phyloP scores from a whole-genome alignment of 2,113 vertebrate species.

The Melozone crissalis region DNA sequence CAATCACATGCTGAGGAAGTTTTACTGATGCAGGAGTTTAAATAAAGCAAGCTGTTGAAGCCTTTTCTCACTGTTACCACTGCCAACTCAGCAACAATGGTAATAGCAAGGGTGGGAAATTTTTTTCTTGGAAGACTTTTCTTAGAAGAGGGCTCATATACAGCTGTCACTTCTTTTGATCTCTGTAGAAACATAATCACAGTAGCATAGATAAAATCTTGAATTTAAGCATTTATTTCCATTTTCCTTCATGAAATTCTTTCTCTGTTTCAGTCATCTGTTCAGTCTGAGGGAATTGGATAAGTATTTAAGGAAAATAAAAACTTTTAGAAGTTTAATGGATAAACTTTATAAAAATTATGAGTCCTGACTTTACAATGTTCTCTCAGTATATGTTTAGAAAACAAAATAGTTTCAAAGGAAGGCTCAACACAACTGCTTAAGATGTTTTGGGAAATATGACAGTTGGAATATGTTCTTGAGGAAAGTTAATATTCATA shows the following conservation, averaged over 20 bases:
- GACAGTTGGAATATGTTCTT: not conserved
- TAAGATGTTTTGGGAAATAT: not conserved
- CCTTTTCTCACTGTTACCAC: not conserved
- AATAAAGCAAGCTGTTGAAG: slow-evolving; percentile 40
- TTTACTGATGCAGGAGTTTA: slow-evolving; percentile 40
- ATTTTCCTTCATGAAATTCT: not conserved
- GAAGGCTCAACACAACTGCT: not conserved
- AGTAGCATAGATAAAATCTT: slow-evolving; percentile 24
- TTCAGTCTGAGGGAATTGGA: not conserved
- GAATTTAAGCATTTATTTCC: not conserved
- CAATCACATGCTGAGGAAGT: slow-evolving; percentile 35
- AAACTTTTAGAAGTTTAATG: not conserved
- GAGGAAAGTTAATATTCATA: not conserved
- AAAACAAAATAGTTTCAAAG: not conserved
- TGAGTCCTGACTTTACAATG: not conserved
- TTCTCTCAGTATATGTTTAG: not conserved
- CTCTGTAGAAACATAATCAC: not conserved
- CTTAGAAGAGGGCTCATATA: not conserved
- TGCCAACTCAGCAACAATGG: not conserved
- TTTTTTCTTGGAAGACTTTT: not conserved
- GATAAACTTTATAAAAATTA: not conserved
- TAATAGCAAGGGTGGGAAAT: not conserved
- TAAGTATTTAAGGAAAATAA: not conserved
- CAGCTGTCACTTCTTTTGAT: slow-evolving; percentile 41
- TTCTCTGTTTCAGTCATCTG: not conserved